Base-by-base conservation (phyloP, 2,888 invertebrate species). In the Gymnoscelis rufifasciata region DNA sequence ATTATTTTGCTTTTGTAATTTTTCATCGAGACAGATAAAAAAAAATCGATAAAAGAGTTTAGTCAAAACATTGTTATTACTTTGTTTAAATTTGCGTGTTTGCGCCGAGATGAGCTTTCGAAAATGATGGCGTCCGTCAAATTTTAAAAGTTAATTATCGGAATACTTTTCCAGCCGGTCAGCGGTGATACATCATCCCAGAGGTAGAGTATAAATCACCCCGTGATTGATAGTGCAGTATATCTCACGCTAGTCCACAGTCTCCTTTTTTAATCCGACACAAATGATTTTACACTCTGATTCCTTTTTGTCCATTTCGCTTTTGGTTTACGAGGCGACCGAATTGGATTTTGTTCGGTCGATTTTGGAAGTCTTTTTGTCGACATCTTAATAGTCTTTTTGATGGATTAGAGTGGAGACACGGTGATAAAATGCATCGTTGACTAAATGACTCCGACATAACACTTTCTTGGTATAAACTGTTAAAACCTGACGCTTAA, bases 121-220 rank as follows among this genome's bases (percentile, higher is more conserved):
- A 62, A 76, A 68, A 79, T 82, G 76, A 78, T 80, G 81, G 83
- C 71, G 82, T 83, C 78, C 75, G 74, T 87, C 84, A 83, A 82
- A 81, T 74, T 81, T 78, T 76, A 87, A 87, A 86, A 86, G 86
- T 88, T 88, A 88, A 88, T 88, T 88, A 88, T 82, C 78, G 73
- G 36, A 75, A 82, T 78, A 78, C 80, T 82, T 76, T 78, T 74
- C 73, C 77, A 58, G 54, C 51, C 73, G 71, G 62, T 68, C 68
- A 67, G 68, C 67, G 67, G 74, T 69, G 79, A 87, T 87, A 81
- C 83, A 88, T 88, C 87, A 88, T 83, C 76, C 77, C 69, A 56
- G 66, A 60, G 66, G 66, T 73, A 71, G 81, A 75, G 74, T 83
- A 88, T 87, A 86, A 87, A 88, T 88, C 87, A 87, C 75, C 62